A percentile compares a stretch with the other conserved stretches of the same genome.
phyloP scores from a whole-genome alignment of 2,797 vertebrate species.

The Ambastaia sidthimunki region DNA sequence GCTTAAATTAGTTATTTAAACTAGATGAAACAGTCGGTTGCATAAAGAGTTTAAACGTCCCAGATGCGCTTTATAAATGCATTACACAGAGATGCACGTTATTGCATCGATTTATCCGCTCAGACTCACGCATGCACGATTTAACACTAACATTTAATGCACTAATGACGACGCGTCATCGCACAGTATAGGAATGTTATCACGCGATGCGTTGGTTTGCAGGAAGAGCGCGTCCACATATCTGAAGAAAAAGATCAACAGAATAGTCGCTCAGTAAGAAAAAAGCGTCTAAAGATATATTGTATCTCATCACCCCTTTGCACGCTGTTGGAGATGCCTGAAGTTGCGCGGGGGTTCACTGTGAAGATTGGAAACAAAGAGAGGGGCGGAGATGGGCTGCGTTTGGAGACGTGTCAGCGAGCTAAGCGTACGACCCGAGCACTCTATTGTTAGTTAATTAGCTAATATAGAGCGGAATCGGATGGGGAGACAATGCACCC shows the following conservation, averaged over 20 bases:
- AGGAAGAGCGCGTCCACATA: background rate
- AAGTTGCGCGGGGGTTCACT: background rate
- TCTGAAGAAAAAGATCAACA: background rate
- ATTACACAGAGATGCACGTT: background rate
- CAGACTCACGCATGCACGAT: background rate
- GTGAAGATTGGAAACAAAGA: slow-evolving; percentile 34
- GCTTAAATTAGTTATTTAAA: background rate
- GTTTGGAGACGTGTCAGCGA: slow-evolving; percentile 43
- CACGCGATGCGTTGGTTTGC: background rate
- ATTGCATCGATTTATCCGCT: background rate
- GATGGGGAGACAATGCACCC: slow-evolving; percentile 40
- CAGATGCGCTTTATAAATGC: background rate
- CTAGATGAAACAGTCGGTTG: too few species aligned
- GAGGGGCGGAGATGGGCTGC: slow-evolving; percentile 30
- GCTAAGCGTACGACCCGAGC: background rate
- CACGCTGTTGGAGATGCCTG: background rate
- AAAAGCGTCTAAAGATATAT: background rate
- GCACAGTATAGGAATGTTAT: background rate
- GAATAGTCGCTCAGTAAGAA: background rate
- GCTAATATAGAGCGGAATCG: slow-evolving; percentile 27
- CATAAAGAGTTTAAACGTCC: background rate
- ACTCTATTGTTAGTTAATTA: slow-evolving; percentile 41
- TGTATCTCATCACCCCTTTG: too few species aligned
- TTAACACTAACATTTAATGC: background rate
- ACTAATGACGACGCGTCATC: background rate